phyloP scores from a whole-genome alignment of 2,113 vertebrate species.

The Rostratula benghalensis region DNA sequence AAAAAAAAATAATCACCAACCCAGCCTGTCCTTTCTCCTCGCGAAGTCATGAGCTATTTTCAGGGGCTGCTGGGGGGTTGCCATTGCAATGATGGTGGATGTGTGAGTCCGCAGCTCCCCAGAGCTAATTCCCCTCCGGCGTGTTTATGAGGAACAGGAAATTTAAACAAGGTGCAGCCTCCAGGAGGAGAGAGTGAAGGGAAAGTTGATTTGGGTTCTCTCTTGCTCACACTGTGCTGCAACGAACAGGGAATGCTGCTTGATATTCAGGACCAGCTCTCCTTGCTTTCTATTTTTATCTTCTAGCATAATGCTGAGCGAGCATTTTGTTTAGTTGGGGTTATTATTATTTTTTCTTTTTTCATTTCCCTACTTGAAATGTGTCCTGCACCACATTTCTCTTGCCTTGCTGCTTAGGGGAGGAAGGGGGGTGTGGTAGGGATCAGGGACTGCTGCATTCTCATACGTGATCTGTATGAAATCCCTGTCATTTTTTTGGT shows the following conservation, averaged over 20 bases:
- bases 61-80: not conserved
- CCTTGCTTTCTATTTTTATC: conserved; percentile 58
- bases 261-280: conserved; percentile 33
- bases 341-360: not conserved
- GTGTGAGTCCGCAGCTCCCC: not conserved
- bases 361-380: not conserved
- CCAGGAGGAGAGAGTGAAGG: not conserved
- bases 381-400: conserved; percentile 31
- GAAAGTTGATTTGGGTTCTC: not conserved
- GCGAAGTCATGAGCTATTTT: not conserved
- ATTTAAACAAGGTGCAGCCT: not conserved
- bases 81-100: not conserved
- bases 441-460: not conserved
- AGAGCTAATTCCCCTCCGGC: not conserved
- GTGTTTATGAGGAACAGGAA: not conserved
- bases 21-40: not conserved
- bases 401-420: not conserved
- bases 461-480: not conserved
- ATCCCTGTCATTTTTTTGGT: not conserved
- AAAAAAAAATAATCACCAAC: not conserved
- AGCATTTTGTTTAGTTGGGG: conserved; percentile 28
- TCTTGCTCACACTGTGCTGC: not conserved
- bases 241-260: not conserved
- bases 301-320: conserved; percentile 36
- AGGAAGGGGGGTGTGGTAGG: not conserved